Evolutionary conservation across 2,113 vertebrate genomes (phyloP).

Genomic region (Anhinga rufa): DNA sequence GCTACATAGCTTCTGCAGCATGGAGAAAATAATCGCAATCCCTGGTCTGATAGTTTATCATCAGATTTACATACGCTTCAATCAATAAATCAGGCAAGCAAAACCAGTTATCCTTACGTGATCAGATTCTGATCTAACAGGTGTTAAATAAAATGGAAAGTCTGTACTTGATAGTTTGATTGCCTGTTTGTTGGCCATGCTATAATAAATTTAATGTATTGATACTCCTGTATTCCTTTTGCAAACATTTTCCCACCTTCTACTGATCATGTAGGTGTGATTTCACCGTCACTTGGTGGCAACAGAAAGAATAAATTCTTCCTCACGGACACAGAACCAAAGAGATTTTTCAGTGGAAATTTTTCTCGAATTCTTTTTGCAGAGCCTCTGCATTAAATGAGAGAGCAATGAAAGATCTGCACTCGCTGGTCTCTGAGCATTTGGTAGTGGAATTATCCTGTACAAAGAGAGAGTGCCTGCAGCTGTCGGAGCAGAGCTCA

Average conservation of each 20-base stretch:
- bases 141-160: not conserved
- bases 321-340: not conserved
- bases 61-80: not conserved
- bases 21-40: not conserved
- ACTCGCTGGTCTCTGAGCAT: not conserved
- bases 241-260: not conserved
- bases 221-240: not conserved
- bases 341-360: slow-evolving; percentile 22
- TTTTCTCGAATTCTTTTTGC: slow-evolving; percentile 22
- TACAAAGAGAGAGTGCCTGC: slow-evolving; percentile 41
- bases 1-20: not conserved
- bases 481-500: slow-evolving; percentile 60
- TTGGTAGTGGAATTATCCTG: slow-evolving; percentile 33
- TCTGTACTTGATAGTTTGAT: not conserved
- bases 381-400: not conserved
- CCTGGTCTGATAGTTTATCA: not conserved
- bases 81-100: not conserved
- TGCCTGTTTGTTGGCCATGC: not conserved
- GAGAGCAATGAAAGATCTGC: not conserved
- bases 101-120: not conserved
- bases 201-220: not conserved
- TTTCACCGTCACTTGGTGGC: not conserved
- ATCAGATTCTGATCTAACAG: not conserved
- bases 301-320: not conserved
- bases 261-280: accelerated